Evolutionary conservation across 2,797 vertebrate genomes (phyloP).

Genomic region (Ctenopoma kingsleyae): DNA sequence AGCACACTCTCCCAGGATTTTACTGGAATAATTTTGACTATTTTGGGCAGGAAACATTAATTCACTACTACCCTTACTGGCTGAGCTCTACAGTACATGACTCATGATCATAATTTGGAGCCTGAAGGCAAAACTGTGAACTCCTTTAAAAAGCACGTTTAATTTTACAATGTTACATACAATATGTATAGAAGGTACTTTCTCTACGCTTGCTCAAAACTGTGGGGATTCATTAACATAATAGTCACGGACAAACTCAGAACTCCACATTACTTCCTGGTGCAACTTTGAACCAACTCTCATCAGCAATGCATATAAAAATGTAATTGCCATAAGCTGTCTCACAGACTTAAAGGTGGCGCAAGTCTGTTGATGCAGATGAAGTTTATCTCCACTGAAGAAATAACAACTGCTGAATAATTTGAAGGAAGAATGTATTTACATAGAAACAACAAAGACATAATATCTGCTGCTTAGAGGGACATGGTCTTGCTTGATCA

Average conservation of each 20-base stretch:
- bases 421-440: constrained; percentile 32
- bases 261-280: not conserved
- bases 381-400: constrained; percentile 51
- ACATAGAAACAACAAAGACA: constrained; percentile 34
- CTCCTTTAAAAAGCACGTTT: not conserved
- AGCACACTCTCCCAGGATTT: not conserved
- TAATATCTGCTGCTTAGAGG: constrained; percentile 40
- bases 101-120: constrained; percentile 5
- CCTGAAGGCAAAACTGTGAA: not conserved
- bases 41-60: not conserved
- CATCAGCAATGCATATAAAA: constrained; percentile 9
- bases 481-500: constrained; percentile 8
- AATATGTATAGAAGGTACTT: not conserved
- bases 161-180: not conserved
- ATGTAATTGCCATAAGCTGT: not conserved
- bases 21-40: not conserved
- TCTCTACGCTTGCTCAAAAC: constrained; percentile 6
- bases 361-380: constrained; percentile 34
- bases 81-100: not conserved
- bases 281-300: constrained; percentile 6
- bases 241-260: not conserved
- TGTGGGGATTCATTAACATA: constrained; percentile 3
- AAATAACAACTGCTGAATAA: constrained; percentile 39
- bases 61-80: not conserved
- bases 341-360: constrained; percentile 18